Evolutionary conservation across 2,113 vertebrate genomes (phyloP).

Genomic region (Lynx canadensis): DNA sequence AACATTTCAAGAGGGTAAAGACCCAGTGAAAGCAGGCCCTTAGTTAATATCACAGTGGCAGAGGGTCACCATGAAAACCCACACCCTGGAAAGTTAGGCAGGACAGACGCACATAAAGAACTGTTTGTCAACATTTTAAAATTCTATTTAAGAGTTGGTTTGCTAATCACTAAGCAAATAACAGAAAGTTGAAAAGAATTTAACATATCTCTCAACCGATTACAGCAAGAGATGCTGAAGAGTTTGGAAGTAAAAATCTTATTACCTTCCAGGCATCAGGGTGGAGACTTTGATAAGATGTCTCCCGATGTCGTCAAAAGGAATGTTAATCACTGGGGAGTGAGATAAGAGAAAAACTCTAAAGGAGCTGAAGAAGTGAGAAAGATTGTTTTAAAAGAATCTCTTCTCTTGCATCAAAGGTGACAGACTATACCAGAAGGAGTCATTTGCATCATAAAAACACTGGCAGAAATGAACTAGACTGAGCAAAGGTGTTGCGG

Average conservation of each 20-base stretch:
- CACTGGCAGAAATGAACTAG: background rate
- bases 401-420: constrained; percentile 34
- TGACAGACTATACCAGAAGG: constrained; percentile 43
- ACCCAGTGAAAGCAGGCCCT: background rate
- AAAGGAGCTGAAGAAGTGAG: background rate
- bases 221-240: background rate
- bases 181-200: background rate
- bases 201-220: accelerated
- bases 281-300: background rate
- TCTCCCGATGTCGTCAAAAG: background rate
- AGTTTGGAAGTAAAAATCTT: background rate
- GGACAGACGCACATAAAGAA: background rate
- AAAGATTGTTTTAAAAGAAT: background rate
- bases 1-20: background rate
- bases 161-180: background rate
- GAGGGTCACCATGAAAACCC: background rate
- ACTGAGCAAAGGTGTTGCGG: background rate
- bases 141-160: background rate
- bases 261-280: background rate
- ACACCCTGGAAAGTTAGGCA: background rate
- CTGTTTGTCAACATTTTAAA: background rate
- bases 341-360: background rate
- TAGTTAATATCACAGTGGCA: background rate
- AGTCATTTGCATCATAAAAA: constrained; percentile 48
- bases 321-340: background rate